Base-by-base conservation (phyloP, 2,797 vertebrate species). In the Pygocentrus nattereri region DNA sequence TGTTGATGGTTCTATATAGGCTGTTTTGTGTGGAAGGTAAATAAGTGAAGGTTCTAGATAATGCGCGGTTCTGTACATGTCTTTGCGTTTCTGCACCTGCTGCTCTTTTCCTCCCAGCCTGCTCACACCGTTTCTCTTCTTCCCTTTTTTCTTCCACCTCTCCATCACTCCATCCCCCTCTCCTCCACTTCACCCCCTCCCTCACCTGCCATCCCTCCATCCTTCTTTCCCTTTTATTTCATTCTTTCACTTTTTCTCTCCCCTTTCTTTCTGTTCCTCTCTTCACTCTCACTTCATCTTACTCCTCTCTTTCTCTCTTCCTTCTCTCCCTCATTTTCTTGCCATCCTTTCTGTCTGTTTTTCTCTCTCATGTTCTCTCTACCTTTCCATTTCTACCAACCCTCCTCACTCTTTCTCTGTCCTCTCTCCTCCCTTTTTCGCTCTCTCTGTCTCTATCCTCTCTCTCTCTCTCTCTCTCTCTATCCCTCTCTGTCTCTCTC, bases 81-180 rank as follows among this genome's bases (percentile, higher is more conserved):
- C 2, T 62, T 44, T 71, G 0, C 76, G 68, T 87, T 58, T 5
- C 34, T 80, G 19, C 44, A 89, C 93, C 86, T 83, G 90, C 93
- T 94, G 82, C 81, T 83, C 92, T 93, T 92, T 89, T 90, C 90
- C 92, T 87, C 92, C 91, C 54, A 90, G 87, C 81, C 89, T 88
- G 92, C 91, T 93, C 93, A 94, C 93, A 87, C 86, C 85, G 92
- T 92, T 90, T 76, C 90, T 93, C 84, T 90, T 92, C 92, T 93
- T 92, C 85, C 85, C 84, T 95, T 91, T 93, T 92, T 90, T n/a
- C n/a, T n/a, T n/a, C n/a, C n/a, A 50, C 78, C 54, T n/a, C n/a
- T n/a, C 64, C 56, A 47, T 52, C 92, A 93, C 92, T 93, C 91
- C 92, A 92, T 91, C 89, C 89, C 67, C 13, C 18, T 18, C 5